These are phyloP conservation scores for Rhegmatorhina hoffmannsi DNA, from an alignment of 2,113 vertebrate species.

Conservation along the genomic window DNA sequence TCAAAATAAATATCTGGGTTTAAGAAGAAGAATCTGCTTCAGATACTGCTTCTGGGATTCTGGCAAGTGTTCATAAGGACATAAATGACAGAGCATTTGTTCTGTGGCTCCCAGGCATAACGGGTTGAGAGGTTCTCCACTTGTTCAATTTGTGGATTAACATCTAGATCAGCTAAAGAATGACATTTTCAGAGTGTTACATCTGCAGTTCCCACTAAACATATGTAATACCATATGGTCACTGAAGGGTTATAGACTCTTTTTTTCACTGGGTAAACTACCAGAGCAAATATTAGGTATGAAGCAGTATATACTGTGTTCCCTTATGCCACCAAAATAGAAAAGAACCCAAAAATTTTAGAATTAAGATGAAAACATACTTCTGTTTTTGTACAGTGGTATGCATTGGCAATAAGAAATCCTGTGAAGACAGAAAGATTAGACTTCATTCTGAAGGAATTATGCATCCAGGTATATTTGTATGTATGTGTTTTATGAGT, in stretches of 20 bases:
- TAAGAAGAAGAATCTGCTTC: not conserved
- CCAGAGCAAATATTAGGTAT: not conserved
- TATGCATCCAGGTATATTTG: not conserved
- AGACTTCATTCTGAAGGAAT: not conserved
- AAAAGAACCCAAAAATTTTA: not conserved
- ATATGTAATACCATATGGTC: slow-evolving; percentile 33
- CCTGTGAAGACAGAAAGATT: not conserved
- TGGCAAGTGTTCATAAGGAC: fast-evolving
- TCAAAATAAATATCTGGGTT: not conserved
- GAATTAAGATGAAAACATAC: not conserved
- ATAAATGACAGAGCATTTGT: not conserved
- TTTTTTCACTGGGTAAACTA: not conserved
- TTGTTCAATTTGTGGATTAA: not conserved
- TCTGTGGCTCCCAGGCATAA: not conserved
- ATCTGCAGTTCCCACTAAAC: not conserved
- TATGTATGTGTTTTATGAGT: not conserved
- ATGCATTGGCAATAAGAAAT: not conserved
- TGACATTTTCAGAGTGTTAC: not conserved
- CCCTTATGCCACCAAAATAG: not conserved
- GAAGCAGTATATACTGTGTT: not conserved
- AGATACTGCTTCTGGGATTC: not conserved
- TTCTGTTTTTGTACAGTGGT: not conserved
- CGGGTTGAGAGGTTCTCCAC: not conserved
- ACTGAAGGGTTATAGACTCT: not conserved
- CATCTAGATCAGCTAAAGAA: slow-evolving; percentile 3